These are phyloP conservation scores for Diadegma fenestrale DNA, from an alignment of 2,888 invertebrate genomes.

Conservation along the genomic window DNA sequence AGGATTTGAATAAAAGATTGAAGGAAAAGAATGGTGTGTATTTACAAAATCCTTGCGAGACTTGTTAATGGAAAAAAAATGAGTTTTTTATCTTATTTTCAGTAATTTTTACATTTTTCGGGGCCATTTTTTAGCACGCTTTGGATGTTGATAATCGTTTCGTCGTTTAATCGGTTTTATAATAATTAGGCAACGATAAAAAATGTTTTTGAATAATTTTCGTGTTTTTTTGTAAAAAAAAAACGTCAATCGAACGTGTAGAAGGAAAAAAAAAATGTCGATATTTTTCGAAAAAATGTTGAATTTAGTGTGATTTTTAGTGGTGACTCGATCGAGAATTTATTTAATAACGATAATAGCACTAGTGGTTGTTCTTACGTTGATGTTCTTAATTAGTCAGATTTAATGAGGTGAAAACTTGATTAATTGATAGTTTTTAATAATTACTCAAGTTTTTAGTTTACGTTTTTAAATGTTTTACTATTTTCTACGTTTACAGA, in stretches of 20 bases:
- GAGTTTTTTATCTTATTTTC: neutral
- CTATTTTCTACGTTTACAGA: slow-evolving; percentile 74
- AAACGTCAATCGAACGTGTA: no score
- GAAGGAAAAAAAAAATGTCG: no score
- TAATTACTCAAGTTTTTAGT: slow-evolving; percentile 24
- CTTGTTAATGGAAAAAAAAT: slow-evolving; percentile 74
- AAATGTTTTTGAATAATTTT: no score
- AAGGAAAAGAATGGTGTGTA: slow-evolving; percentile 39
- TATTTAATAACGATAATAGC: slow-evolving; percentile 74
- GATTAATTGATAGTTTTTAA: neutral
- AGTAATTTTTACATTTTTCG: slow-evolving; percentile 42
- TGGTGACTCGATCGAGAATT: neutral
- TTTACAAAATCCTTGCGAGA: slow-evolving; percentile 74
- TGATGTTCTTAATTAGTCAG: slow-evolving; percentile 1
- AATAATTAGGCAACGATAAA: slow-evolving; percentile 75
- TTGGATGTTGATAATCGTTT: no score
- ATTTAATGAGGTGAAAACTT: slow-evolving; percentile 13
- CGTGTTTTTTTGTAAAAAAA: no score
- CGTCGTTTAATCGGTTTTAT: slow-evolving; percentile 71
- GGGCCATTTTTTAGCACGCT: slow-evolving; percentile 31
- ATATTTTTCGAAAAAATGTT: no score
- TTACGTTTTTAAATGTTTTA: slow-evolving; percentile 14
- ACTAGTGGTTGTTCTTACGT: slow-evolving; percentile 72
- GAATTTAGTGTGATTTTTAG: no score
- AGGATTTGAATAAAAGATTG: slow-evolving; percentile 38